phyloP scores from a whole-genome alignment of 2,113 vertebrate genomes.

The Salvelinus namaycush region DNA sequence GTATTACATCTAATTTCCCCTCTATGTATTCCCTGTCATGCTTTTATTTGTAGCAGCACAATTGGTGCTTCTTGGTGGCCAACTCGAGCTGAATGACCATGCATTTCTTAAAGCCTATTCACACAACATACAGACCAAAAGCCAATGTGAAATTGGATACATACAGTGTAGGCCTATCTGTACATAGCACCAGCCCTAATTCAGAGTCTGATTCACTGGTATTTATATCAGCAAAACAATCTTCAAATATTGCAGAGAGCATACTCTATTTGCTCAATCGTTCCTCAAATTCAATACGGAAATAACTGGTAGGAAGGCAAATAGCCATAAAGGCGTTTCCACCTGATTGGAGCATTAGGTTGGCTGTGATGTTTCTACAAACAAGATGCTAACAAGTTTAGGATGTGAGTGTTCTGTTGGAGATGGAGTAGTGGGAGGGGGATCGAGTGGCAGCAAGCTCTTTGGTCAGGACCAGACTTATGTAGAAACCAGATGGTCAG shows the following conservation, averaged over 20 bases:
- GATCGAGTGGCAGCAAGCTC: slow-evolving; percentile 26
- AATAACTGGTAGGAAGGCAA: not conserved
- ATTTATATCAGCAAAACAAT: not conserved
- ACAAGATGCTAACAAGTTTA: slow-evolving; percentile 57
- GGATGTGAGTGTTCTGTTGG: slow-evolving; percentile 30
- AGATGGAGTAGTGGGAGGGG: slow-evolving; percentile 41
- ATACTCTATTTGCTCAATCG: not conserved
- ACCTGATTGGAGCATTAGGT: slow-evolving; percentile 3
- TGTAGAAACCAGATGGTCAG: slow-evolving; percentile 61
- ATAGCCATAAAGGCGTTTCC: not conserved
- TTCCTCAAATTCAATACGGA: slow-evolving; percentile 5
- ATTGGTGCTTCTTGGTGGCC: slow-evolving; percentile 36
- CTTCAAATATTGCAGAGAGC: not conserved
- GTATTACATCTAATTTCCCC: slow-evolving; percentile 52
- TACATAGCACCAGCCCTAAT: not conserved
- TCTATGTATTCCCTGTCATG: slow-evolving; percentile 45
- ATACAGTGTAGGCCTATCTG: not conserved
- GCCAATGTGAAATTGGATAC: slow-evolving; percentile 26
- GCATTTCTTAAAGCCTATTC: slow-evolving; percentile 54
- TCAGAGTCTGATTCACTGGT: not conserved
- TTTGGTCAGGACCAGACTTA: slow-evolving; percentile 42
- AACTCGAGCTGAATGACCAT: slow-evolving; percentile 28
- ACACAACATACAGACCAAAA: slow-evolving; percentile 27
- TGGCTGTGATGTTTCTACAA: slow-evolving; percentile 48
- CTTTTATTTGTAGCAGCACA: slow-evolving; percentile 39